phyloP scores from a whole-genome alignment of 2,888 invertebrate species.

The Parnassius glacialis region DNA sequence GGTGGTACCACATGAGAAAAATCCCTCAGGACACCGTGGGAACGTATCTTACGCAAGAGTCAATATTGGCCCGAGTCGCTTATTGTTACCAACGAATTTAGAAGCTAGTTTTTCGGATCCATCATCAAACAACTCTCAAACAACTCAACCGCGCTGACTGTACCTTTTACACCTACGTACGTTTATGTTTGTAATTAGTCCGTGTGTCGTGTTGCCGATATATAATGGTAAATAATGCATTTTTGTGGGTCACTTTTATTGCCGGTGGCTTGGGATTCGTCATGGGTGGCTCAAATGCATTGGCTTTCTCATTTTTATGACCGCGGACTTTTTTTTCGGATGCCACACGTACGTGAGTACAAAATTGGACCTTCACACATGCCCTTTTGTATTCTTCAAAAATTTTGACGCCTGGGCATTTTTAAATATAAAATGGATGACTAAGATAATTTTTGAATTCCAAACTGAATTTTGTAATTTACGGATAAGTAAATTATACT shows the following conservation, averaged over 20 bases:
- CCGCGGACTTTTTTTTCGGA: slow-evolving; percentile 33
- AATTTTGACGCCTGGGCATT: slow-evolving; percentile 14
- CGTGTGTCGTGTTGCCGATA: slow-evolving; percentile 73
- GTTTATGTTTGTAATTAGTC: slow-evolving; percentile 75
- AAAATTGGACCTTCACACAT: slow-evolving; percentile 31
- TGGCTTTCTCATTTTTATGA: slow-evolving; percentile 39
- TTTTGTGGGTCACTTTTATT: slow-evolving; percentile 77
- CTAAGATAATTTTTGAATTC: background rate
- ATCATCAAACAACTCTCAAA: slow-evolving; percentile 66
- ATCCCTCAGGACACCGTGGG: slow-evolving; percentile 73
- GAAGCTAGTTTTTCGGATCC: slow-evolving; percentile 56
- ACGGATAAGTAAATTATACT: no score
- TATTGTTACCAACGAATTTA: slow-evolving; percentile 61
- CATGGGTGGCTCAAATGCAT: slow-evolving; percentile 67
- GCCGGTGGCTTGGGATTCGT: slow-evolving; percentile 60
- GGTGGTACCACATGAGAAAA: slow-evolving; percentile 63
- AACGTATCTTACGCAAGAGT: slow-evolving; percentile 63
- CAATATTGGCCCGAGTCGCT: slow-evolving; percentile 68
- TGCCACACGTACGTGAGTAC: slow-evolving; percentile 33
- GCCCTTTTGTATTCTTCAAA: slow-evolving; percentile 31
- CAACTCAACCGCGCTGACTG: slow-evolving; percentile 51
- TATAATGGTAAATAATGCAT: slow-evolving; percentile 79
- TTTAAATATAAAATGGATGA: slow-evolving; percentile 6
- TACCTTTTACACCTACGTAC: slow-evolving; percentile 74
- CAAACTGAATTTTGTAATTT: no score